phyloP scores from a whole-genome alignment of 2,888 invertebrate species.

The Nymphalis polychloros region DNA sequence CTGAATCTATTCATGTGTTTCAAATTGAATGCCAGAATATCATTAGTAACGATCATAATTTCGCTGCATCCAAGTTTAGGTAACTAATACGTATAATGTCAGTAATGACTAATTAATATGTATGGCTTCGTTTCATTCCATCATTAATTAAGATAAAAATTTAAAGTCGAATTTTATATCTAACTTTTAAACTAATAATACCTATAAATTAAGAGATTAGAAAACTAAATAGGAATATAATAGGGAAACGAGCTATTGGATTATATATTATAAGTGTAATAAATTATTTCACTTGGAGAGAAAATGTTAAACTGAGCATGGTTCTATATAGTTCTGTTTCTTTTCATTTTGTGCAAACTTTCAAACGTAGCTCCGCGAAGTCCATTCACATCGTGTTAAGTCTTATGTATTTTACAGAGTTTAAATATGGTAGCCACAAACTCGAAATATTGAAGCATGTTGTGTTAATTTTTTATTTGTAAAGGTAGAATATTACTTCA shows the following conservation, averaged over 20 bases:
- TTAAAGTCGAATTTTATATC: slow-evolving; percentile 3
- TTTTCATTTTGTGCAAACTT: slow-evolving; percentile 39
- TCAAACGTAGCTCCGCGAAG: slow-evolving; percentile 31
- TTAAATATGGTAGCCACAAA: slow-evolving; percentile 27
- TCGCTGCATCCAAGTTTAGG: slow-evolving; percentile 1
- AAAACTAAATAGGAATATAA: not conserved
- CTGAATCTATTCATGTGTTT: slow-evolving; percentile 14
- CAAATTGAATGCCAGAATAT: slow-evolving; percentile 20
- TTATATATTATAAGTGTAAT: slow-evolving; percentile 1
- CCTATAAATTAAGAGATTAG: slow-evolving; percentile 10
- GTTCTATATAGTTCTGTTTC: slow-evolving; percentile 12
- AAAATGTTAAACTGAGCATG: slow-evolving; percentile 22
- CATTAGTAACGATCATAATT: slow-evolving; percentile 16
- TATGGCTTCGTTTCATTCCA: not conserved
- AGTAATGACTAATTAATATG: slow-evolving; percentile 10
- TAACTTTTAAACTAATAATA: not conserved
- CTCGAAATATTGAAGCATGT: slow-evolving; percentile 9
- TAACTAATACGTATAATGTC: not conserved
- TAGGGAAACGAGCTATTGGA: not conserved
- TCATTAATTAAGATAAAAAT: slow-evolving; percentile 10
- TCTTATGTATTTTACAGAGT: slow-evolving; percentile 30
- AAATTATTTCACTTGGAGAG: slow-evolving; percentile 10
- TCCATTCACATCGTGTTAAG: slow-evolving; percentile 33
- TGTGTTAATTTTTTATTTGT: not conserved
- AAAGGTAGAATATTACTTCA: not conserved